phyloP scores from a whole-genome alignment of 2,888 invertebrate species.

The Biston stratarius region DNA sequence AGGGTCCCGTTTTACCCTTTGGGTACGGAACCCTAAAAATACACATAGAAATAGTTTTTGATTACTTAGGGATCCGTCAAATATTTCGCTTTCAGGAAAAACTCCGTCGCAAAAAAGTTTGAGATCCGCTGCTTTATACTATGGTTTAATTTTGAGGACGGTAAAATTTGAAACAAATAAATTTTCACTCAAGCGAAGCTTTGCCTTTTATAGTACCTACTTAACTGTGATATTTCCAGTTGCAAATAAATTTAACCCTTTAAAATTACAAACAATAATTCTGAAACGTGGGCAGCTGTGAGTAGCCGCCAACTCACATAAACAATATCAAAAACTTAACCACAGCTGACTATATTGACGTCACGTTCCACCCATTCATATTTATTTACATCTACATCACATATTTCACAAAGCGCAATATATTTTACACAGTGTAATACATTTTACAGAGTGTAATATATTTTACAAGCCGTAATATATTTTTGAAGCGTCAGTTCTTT shows the following conservation, averaged over 20 bases:
- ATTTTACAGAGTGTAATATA: conserved; percentile 21
- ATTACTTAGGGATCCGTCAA: too few relatives aligned
- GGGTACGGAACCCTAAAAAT: too few relatives aligned
- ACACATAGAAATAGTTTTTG: too few relatives aligned
- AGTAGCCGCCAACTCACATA: conserved; percentile 3
- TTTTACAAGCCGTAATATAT: conserved; percentile 16
- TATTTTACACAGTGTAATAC: conserved; percentile 19
- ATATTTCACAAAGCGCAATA: conserved; percentile 17
- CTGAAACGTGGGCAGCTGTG: neutral
- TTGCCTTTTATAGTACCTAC: neutral
- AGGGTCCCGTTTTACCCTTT: too few relatives aligned
- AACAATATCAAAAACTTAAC: conserved; percentile 16
- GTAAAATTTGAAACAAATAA: neutral
- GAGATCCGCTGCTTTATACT: too few relatives aligned
- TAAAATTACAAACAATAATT: conserved; percentile 4
- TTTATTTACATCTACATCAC: conserved; percentile 20
- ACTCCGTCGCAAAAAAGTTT: too few relatives aligned
- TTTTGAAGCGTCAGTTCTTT: conserved; percentile 6
- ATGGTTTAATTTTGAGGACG: neutral
- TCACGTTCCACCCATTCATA: conserved; percentile 22
- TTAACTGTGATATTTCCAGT: neutral
- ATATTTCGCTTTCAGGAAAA: too few relatives aligned
- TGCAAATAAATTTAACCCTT: neutral
- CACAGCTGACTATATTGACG: conserved; percentile 13
- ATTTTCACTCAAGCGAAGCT: neutral